Percentiles rank a stretch among this genome's conserved stretches.
These are phyloP conservation scores for Actinostola sp. DNA, from an alignment of 92 coral and sea anemone species.

Conservation along the genomic window DNA sequence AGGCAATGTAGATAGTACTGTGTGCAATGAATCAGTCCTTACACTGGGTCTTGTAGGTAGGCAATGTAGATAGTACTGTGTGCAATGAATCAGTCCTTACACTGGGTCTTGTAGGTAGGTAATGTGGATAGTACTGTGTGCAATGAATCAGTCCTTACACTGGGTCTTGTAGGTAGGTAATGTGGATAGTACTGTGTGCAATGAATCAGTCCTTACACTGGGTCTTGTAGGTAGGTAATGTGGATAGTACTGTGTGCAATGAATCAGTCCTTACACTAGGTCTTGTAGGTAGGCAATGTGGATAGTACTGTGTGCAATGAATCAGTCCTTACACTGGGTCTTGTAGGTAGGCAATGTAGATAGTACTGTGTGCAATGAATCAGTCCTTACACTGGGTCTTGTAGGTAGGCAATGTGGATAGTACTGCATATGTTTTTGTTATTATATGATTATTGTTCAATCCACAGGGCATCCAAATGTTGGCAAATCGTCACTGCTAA, in stretches of 20 bases:
- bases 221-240: no score
- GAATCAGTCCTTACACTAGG: slow-evolving; percentile 83
- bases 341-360: no score
- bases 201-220: slow-evolving; percentile 74
- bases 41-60: slow-evolving; percentile 91
- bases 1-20: no score
- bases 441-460: background rate
- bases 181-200: no score
- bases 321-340: slow-evolving; percentile 75
- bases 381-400: slow-evolving; percentile 76
- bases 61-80: no score
- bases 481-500: slow-evolving; percentile 91
- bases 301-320: slow-evolving; percentile 72
- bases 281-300: no score
- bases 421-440: background rate
- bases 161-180: no score
- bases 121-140: no score
- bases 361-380: slow-evolving; percentile 64
- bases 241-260: no score
- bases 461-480: slow-evolving; percentile 93
- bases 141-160: slow-evolving; percentile 72
- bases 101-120: no score
- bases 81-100: slow-evolving; percentile 72
- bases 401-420: slow-evolving; percentile 80
- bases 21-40: slow-evolving; percentile 62